Evolutionary conservation across 2,888 invertebrate genomes (phyloP).

Genomic region (Stenodema calcarata): DNA sequence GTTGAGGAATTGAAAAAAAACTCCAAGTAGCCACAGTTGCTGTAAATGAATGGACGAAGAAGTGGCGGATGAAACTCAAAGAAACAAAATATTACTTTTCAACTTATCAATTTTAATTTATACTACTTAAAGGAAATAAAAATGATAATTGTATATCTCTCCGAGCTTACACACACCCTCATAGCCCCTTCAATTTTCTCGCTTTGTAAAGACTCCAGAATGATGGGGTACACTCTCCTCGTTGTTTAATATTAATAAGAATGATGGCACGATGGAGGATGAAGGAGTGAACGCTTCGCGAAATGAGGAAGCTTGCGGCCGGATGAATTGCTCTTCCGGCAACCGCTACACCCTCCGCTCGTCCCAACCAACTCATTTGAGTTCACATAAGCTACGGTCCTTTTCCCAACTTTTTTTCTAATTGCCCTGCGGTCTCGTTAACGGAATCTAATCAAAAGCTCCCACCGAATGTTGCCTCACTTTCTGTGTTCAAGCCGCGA

Average conservation of each 20-base stretch:
- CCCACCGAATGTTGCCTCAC: background rate
- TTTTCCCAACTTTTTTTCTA: background rate
- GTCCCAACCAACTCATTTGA: background rate
- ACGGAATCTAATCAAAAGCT: conserved; percentile 21
- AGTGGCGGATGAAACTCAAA: no score
- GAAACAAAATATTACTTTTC: no score
- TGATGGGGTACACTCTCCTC: background rate
- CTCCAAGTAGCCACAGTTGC: no score
- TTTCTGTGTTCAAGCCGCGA: background rate
- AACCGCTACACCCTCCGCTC: background rate
- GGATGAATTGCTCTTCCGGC: background rate
- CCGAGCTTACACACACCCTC: no score
- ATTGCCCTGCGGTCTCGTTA: conserved; percentile 24
- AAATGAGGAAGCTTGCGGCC: background rate
- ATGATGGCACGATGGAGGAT: background rate
- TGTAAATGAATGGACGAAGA: no score
- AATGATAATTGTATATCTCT: no score
- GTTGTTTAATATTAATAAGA: background rate
- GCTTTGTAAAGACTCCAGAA: no score
- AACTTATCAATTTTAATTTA: no score
- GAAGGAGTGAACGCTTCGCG: background rate
- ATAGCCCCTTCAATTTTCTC: no score
- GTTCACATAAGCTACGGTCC: background rate
- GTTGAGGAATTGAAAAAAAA: no score
- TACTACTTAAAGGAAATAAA: no score